Evolutionary conservation across 2,113 vertebrate species (phyloP), one percentile per base, ranked within the genome.

Genomic region (Hipposideros armiger): DNA sequence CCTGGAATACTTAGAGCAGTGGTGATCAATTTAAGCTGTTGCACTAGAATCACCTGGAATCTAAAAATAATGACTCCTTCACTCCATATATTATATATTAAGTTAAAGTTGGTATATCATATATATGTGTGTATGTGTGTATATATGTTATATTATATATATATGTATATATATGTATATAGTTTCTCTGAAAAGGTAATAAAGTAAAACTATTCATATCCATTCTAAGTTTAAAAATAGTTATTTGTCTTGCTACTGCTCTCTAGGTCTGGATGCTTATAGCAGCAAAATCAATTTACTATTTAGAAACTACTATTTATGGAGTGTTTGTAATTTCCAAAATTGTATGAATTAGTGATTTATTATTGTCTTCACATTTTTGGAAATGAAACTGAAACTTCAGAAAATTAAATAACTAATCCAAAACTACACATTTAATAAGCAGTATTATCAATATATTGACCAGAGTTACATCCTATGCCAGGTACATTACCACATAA

Each of bases 1-100:
- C 4, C 11, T 87, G 60, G 22, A 90, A 54, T 28, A 66, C 3
- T 66, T 60, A 26, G 16, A 85, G 58, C 16, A 40, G 19, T 66
- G n/a, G 54, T 77, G 22, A 83, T 82, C 28, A 92, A 11, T 92
- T 86, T 92, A 95, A 92, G 16, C 28, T 47, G 13, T 69, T 69
- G 24, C 1, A 7, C 11, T 52, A 50, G 14, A 90, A 90, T 89
- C 42, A 56, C 6, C 30, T 42, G n/a, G 42, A 17, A 64, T 67
- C 7, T 15, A 78, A 70, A 81, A 72, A 76, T 56, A 77, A 64
- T 47, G 13, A 45, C 8, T 47, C 3, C 19, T 77, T 0, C 60
- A 30, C 7, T 91, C 9, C 28, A 45, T 70, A 42, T 28, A 45
- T 22, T 74, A 30, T 28, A 32, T 24, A 45, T 56, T 58, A 58